A percentile compares a stretch with the other conserved stretches of the same genome.
These are phyloP conservation scores for Diabrotica virgifera DNA, from an alignment of 1,140 invertebrate species.

Conservation along the genomic window DNA sequence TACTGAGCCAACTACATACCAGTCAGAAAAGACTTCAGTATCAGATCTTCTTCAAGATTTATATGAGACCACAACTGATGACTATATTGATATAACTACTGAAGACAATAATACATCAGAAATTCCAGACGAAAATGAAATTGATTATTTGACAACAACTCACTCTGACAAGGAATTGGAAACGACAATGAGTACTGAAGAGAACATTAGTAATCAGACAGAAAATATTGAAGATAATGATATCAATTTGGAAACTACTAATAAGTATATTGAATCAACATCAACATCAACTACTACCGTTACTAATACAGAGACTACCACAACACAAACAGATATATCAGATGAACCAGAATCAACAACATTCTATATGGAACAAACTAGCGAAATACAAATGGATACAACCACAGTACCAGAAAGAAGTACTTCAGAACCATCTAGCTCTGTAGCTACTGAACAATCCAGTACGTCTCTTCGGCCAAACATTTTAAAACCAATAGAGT, in stretches of 20 bases:
- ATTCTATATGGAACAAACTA: not conserved
- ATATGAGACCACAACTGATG: not conserved
- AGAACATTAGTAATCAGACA: not conserved
- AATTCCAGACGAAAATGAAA: too few relatives aligned
- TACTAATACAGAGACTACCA: conserved; percentile 3
- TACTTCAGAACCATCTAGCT: not conserved
- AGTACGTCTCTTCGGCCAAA: conserved; percentile 21
- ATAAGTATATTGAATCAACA: not conserved
- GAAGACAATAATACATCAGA: not conserved
- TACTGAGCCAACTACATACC: not conserved
- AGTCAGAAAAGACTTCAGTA: not conserved
- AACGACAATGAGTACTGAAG: not conserved
- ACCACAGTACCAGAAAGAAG: conserved; percentile 9
- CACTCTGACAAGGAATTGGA: too few relatives aligned
- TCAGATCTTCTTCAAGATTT: not conserved
- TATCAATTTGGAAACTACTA: too few relatives aligned
- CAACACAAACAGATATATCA: not conserved
- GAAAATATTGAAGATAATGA: not conserved
- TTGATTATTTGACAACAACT: too few relatives aligned
- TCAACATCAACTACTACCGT: not conserved
- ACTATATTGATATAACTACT: conserved; percentile 4
- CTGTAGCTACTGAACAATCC: conserved; percentile 21
- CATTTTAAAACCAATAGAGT: conserved; percentile 27
- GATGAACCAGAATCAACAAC: conserved; percentile 3
- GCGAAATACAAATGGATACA: conserved; percentile 12